These are phyloP conservation scores for Ctenopoma multispine DNA, from an alignment of 2,797 vertebrate species.

Conservation along the genomic window DNA sequence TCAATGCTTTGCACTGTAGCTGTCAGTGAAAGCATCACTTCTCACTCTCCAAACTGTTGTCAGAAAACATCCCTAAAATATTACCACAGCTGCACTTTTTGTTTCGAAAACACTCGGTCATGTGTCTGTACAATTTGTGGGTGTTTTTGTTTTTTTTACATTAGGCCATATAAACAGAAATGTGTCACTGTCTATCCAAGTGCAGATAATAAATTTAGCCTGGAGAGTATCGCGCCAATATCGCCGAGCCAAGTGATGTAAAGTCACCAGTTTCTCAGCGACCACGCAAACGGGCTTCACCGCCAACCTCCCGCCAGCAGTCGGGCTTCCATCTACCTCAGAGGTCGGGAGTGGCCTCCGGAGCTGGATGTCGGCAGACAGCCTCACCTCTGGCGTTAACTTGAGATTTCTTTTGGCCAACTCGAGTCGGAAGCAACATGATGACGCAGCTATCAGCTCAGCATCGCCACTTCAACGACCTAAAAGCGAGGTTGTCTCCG, in stretches of 20 bases:
- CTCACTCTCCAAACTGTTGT: conserved; percentile 32
- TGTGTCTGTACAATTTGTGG: not conserved
- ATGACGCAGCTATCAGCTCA: conserved; percentile 85
- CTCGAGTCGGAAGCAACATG: conserved; percentile 85
- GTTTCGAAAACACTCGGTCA: not conserved
- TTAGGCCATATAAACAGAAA: conserved; percentile 1
- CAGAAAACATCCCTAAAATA: conserved; percentile 24
- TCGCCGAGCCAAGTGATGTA: conserved; percentile 67
- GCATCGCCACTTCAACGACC: conserved; percentile 82
- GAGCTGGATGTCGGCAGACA: conserved; percentile 55
- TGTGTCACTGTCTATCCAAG: conserved; percentile 26
- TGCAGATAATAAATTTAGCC: conserved; percentile 51
- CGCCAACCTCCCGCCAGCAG: conserved; percentile 45
- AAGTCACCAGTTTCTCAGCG: conserved; percentile 63
- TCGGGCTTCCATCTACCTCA: conserved; percentile 61
- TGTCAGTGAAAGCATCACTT: conserved; percentile 67
- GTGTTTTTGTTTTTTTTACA: not conserved
- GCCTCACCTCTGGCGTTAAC: conserved; percentile 78
- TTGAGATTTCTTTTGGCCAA: conserved; percentile 83
- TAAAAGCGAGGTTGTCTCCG: conserved; percentile 74
- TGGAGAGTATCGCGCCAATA: conserved; percentile 71
- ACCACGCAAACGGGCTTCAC: conserved; percentile 40
- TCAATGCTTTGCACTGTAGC: conserved; percentile 35
- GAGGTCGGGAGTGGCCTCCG: conserved; percentile 67
- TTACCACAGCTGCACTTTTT: conserved; percentile 28